Conservation (phyloP, 1,140 invertebrate species). For the Drosophila sulfurigaster region DNA sequence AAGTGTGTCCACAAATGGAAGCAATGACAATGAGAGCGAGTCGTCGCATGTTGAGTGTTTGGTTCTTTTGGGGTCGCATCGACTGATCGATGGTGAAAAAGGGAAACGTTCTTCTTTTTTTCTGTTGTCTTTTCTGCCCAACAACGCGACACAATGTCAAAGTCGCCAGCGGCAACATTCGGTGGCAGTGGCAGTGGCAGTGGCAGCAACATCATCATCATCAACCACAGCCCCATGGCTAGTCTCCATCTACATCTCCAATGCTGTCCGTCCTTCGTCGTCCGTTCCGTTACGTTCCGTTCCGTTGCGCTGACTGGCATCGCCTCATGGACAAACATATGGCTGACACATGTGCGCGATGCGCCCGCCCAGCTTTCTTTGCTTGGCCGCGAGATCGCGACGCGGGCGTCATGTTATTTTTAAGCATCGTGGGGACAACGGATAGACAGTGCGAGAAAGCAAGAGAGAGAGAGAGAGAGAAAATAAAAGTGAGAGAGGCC, state of each 20-base stretch:
- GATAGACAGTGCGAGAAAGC: not conserved
- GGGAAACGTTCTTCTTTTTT: conserved; percentile 4
- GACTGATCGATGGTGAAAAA: conserved; percentile 42
- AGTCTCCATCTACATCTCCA: not conserved
- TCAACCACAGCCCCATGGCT: conserved; percentile 33
- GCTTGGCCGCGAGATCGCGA: conserved; percentile 16
- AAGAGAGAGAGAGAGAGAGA: not conserved
- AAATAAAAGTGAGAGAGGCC: not conserved
- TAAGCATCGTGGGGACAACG: conserved; percentile 50
- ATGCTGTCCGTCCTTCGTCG: conserved; percentile 3
- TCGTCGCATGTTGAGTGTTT: conserved; percentile 6
- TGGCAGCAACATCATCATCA: conserved; percentile 7
- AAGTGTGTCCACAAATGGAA: conserved; percentile 82
- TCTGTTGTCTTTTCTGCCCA: not conserved
- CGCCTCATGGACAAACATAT: conserved; percentile 78
- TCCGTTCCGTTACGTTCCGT: conserved; percentile 56
- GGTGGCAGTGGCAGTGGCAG: conserved; percentile 15
- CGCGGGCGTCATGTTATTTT: conserved; percentile 48
- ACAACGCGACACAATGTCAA: conserved; percentile 38
- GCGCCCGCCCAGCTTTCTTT: conserved; percentile 41
- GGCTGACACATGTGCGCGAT: conserved; percentile 65
- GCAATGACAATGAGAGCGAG: conserved; percentile 49
- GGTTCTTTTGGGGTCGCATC: conserved; percentile 25
- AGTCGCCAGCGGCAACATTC: conserved; percentile 40
- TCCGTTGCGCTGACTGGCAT: conserved; percentile 61